Conservation (phyloP, 2,888 invertebrate genomes). For the Dynastes tityus region DNA sequence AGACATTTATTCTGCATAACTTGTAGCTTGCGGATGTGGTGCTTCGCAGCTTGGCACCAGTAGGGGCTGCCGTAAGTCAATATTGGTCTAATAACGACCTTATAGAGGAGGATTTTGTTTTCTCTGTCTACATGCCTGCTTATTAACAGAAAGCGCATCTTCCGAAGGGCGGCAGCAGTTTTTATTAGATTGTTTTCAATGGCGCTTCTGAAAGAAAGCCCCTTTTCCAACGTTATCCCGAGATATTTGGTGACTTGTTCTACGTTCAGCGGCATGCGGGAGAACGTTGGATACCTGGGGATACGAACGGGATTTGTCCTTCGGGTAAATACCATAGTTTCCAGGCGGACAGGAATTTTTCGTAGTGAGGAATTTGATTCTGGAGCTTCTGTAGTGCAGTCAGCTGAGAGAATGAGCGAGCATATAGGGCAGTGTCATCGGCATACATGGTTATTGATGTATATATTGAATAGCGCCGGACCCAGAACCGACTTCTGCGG, state of each 20-base stretch:
- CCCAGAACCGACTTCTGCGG: neutral
- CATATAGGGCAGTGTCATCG: neutral
- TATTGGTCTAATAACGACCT: neutral
- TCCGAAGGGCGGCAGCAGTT: neutral
- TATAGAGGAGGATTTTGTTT: neutral
- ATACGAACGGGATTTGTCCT: neutral
- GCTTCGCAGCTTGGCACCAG: neutral
- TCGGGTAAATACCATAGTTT: neutral
- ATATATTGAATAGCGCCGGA: neutral
- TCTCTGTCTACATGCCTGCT: neutral
- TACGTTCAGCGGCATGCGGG: neutral
- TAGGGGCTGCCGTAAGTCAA: neutral
- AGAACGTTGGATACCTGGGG: neutral
- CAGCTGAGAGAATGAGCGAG: neutral
- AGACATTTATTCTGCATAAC: slow-evolving; percentile 6
- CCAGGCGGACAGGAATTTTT: neutral
- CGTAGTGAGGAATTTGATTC: neutral
- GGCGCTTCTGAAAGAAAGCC: neutral
- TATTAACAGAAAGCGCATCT: neutral
- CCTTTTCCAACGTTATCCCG: neutral
- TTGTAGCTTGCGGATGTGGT: neutral
- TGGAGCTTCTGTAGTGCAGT: neutral
- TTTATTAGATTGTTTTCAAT: neutral
- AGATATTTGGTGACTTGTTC: neutral
- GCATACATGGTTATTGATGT: neutral